Conservation (phyloP, 2,113 vertebrate genomes). For the Macrotis lagotis region DNA sequence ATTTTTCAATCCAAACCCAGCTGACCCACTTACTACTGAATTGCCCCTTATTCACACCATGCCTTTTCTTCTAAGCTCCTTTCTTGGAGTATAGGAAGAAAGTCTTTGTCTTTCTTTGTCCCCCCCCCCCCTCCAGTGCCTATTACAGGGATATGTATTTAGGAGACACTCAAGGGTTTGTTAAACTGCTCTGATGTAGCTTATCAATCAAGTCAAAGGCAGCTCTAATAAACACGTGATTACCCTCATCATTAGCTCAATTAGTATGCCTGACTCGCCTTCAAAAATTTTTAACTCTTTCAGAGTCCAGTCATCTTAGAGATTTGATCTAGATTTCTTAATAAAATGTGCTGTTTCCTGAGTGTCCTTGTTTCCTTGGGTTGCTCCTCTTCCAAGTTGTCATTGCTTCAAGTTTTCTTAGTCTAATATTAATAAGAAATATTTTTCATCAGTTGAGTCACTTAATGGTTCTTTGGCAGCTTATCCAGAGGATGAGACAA, state of each 20-base stretch:
- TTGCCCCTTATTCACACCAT: constrained; percentile 32
- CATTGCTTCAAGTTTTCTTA: background rate
- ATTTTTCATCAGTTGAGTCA: background rate
- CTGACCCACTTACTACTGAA: constrained; percentile 37
- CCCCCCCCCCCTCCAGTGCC: background rate
- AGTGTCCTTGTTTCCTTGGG: constrained; percentile 4
- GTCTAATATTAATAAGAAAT: background rate
- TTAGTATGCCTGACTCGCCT: background rate
- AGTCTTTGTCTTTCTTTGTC: constrained; percentile 27
- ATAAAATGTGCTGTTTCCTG: background rate
- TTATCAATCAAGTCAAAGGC: constrained; percentile 17
- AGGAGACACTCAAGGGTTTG: constrained; percentile 12
- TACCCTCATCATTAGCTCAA: constrained; percentile 6
- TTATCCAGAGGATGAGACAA: background rate
- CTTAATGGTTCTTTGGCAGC: constrained; percentile 22
- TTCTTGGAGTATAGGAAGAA: background rate
- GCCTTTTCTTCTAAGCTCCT: constrained; percentile 21
- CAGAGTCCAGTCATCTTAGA: background rate
- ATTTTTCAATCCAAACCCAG: background rate
- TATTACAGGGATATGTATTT: background rate
- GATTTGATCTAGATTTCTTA: background rate
- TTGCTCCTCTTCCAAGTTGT: background rate
- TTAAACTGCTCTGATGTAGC: constrained; percentile 10
- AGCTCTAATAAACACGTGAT: background rate
- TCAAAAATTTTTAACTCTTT: background rate